Base-by-base conservation (phyloP, 2,797 vertebrate genomes). In the Sebastes baramenuke region DNA sequence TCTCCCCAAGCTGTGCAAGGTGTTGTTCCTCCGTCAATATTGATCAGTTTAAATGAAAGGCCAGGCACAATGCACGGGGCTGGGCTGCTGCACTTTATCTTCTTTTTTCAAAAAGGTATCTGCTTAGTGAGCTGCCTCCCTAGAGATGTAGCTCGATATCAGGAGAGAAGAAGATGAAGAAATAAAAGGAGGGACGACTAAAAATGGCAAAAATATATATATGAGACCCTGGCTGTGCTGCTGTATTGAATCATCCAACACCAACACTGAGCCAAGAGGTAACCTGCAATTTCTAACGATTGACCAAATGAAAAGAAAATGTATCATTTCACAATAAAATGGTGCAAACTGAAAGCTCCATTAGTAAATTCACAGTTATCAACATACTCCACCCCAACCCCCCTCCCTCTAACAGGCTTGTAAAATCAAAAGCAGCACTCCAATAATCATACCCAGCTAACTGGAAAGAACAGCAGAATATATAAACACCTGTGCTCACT, bases 21-120 rank as follows among this genome's bases (percentile, higher is more conserved):
- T 83, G 80, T 67, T 84, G 84, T 78, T 82, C 67, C 70, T 85
- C 74, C 68, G 29, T 92, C 91, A 86, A 87, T 90, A 94, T 73
- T 79, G 83, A 93, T 94, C 72, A 86, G 25, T 65, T 3, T 61
- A 89, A 91, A 89, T 89, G 80, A 91, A 86, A 90, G 69, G 62
- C 66, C 69, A 46, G 60, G 70, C 24, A 71, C 80, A 81, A 83
- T 34, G 59, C n/a, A 82, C 20, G 68, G 54, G 75, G 64, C 3
- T 67, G 16, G 62, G 42, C 32, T 29, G 67, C 32, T 75, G 61
- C 71, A 87, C 56, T 87, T 86, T 5, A 81, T 86, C 73, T 66
- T 36, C 34, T 8, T 78, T 8, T 84, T 90, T 83, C 77, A 56
- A 83, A 70, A 88, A 74, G 79, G 69, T 11, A 58, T 85, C 74